Base-by-base conservation (phyloP, 2,888 invertebrate species). In the Latrodectus elegans region DNA sequence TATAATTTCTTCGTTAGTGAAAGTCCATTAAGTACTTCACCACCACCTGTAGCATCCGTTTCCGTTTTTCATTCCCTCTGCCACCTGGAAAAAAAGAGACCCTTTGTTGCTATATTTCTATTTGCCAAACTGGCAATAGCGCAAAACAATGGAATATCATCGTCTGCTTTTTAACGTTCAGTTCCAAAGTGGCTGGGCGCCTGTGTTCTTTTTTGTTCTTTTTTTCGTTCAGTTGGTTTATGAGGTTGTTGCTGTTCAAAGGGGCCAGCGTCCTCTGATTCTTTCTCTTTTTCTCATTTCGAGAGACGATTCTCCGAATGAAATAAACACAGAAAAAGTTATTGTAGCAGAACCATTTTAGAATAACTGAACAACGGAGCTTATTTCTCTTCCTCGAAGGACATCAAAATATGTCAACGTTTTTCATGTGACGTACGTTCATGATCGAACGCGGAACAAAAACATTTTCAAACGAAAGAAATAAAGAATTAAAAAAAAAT, bases 291-390 rank as follows among this genome's bases (percentile, higher is more conserved):
- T 60, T 60, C n/a, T 60, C 60, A 60, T 60, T 60, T 60, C 10
- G 60, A 60, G 4, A 15, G 60, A 60, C 60, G 60, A 60, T 60
- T 60, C 60, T 60, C n/a, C 60, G 60, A 60, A 60, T 6, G 12
- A 60, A 60, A 60, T 60, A 60, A 60, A 60, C n/a, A 60, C 60
- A 60, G 60, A 60, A 60, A 60, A n/a, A 60, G 60, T 60, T 60
- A 60, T n/a, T 60, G 60, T 60, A 60, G 60, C 60, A 60, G 60
- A 60, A 60, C 60, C n/a, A 60, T 60, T 60, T 60, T 60, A n/a
- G 60, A 60, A 60, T 60, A 60, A 60, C 60, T 15, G 60, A 60
- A n/a, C 60, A 60, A n/a, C n/a, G 60, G 14, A n/a, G 14, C 60
- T 38, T 38, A 60, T 60, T 60, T 60, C 60, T 12, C 60, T 60